Conservation (phyloP, 2,888 invertebrate species). For the Leptarthrus brevirostris region DNA sequence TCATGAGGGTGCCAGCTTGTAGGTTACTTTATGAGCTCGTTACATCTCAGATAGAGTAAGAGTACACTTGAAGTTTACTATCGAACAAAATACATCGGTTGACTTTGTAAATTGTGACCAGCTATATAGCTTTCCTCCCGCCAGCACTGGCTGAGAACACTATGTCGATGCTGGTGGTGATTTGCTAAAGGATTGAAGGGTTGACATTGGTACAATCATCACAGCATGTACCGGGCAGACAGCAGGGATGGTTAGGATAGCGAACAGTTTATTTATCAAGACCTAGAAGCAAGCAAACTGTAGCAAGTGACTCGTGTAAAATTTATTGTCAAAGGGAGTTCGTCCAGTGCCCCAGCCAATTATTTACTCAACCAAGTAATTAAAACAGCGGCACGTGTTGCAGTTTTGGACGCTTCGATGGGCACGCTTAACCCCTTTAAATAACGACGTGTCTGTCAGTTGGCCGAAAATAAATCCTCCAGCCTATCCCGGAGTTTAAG, state of each 20-base stretch:
- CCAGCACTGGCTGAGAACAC: too few relatives aligned
- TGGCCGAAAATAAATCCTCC: constrained; percentile 50
- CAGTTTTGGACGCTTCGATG: constrained; percentile 52
- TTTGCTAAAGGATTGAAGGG: constrained; percentile 38
- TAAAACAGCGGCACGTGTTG: constrained; percentile 54
- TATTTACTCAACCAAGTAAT: constrained; percentile 54
- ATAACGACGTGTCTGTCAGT: constrained; percentile 49
- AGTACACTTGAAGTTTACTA: not conserved
- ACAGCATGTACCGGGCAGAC: constrained; percentile 36
- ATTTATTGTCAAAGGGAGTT: constrained; percentile 52
- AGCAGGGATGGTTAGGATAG: constrained; percentile 18
- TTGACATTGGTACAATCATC: constrained; percentile 47
- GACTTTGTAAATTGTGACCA: not conserved
- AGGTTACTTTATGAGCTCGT: constrained; percentile 9
- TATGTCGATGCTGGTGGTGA: constrained; percentile 34
- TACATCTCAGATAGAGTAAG: not conserved
- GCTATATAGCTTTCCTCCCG: not conserved
- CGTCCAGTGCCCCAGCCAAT: constrained; percentile 48
- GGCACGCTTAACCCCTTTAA: constrained; percentile 50
- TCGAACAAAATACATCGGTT: constrained; percentile 3
- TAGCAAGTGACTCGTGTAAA: constrained; percentile 52
- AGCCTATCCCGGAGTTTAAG: constrained; percentile 1
- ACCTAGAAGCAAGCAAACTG: constrained; percentile 44
- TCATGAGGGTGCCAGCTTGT: constrained; percentile 6
- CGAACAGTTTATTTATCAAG: constrained; percentile 51